Percentiles rank a stretch among this genome's conserved stretches.
Evolutionary conservation across 2,888 invertebrate genomes (phyloP).

Genomic region (Agrotis exclamationis): DNA sequence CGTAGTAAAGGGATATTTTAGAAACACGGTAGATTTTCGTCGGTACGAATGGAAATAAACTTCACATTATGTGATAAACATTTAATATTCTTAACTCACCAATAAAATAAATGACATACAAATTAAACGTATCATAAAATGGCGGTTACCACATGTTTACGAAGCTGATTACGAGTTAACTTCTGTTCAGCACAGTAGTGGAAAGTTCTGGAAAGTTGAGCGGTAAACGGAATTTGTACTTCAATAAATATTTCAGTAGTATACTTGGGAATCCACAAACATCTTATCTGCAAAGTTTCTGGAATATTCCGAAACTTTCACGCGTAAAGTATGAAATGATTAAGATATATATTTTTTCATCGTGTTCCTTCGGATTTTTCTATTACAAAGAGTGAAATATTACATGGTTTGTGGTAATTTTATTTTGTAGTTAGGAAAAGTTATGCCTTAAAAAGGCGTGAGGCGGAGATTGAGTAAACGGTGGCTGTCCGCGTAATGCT

Average conservation of each 20-base stretch:
- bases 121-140: slow-evolving; percentile 3
- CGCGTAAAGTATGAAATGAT: slow-evolving; percentile 44
- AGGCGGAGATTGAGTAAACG: background rate
- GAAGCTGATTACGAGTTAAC: slow-evolving; percentile 44
- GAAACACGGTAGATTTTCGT: too few relatives aligned
- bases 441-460: background rate
- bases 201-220: slow-evolving; percentile 56
- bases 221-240: slow-evolving; percentile 60
- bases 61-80: background rate
- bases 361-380: slow-evolving; percentile 11
- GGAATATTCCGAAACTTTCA: slow-evolving; percentile 38
- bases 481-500: background rate
- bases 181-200: slow-evolving; percentile 37
- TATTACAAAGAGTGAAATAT: slow-evolving; percentile 20
- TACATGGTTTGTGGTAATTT: slow-evolving; percentile 13
- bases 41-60: too few relatives aligned
- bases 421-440: background rate
- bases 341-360: slow-evolving; percentile 45
- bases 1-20: too few relatives aligned
- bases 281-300: slow-evolving; percentile 51
- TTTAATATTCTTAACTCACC: background rate
- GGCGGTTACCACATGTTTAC: slow-evolving; percentile 20
- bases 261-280: slow-evolving; percentile 54
- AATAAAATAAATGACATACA: background rate
- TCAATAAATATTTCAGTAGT: slow-evolving; percentile 61